A percentile compares a stretch with the other conserved stretches of the same genome.
These are phyloP conservation scores for Psephotus haematonotus DNA, from an alignment of 2,113 vertebrate species.

Conservation along the genomic window DNA sequence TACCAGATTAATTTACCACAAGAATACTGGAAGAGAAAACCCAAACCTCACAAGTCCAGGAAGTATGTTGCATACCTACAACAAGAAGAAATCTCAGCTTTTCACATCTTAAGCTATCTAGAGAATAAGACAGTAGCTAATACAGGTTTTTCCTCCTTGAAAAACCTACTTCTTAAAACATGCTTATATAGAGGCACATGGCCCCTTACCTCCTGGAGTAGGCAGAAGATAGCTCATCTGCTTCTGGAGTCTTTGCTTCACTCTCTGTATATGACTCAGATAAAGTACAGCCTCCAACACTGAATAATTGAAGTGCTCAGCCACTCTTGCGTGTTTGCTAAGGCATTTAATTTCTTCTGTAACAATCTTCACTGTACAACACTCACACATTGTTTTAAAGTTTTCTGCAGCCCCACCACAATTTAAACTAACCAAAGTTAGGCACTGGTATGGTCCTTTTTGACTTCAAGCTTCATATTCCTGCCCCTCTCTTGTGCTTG, in stretches of 20 bases:
- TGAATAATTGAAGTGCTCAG: background rate
- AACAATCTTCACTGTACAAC: background rate
- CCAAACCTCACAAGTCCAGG: background rate
- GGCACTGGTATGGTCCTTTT: background rate
- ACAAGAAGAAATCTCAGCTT: background rate
- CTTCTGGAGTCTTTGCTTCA: background rate
- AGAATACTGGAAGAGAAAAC: background rate
- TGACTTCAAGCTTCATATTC: background rate
- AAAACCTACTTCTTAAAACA: background rate
- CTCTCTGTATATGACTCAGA: background rate
- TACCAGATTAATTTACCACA: background rate
- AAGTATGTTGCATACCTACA: background rate
- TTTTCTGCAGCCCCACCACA: background rate
- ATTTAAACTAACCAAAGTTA: background rate
- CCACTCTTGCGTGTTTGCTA: background rate
- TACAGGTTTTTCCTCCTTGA: background rate
- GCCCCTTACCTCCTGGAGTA: background rate
- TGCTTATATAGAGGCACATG: background rate
- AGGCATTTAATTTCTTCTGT: background rate
- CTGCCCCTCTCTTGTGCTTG: background rate
- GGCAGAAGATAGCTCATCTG: background rate
- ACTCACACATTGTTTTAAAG: background rate
- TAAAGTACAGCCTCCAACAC: background rate
- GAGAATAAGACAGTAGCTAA: background rate
- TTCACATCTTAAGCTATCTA: background rate